Evolutionary conservation across 2,888 invertebrate genomes (phyloP).

Genomic region (Drosophila mercatorum): DNA sequence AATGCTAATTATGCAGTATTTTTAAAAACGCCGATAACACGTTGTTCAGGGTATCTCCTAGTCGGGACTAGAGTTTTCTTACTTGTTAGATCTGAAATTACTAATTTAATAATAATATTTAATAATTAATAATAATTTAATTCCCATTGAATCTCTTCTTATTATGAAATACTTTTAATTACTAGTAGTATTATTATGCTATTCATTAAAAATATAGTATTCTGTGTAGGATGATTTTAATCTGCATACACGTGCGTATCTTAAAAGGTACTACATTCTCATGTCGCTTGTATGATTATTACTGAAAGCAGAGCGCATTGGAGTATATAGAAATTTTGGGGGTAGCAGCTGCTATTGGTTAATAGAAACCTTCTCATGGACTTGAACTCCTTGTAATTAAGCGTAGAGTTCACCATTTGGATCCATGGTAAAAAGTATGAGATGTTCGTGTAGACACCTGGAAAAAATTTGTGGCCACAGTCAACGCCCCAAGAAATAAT

Average conservation of each 20-base stretch:
- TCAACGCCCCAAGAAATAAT: constrained; percentile 51
- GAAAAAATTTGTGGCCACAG: constrained; percentile 37
- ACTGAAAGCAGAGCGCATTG: not conserved
- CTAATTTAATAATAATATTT: too few species aligned
- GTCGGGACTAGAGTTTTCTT: too few species aligned
- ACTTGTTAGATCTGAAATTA: too few species aligned
- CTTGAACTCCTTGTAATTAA: constrained; percentile 26
- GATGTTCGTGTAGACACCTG: constrained; percentile 52
- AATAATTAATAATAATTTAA: too few species aligned
- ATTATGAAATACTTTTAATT: too few species aligned
- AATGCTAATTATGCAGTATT: too few species aligned
- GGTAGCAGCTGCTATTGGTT: not conserved
- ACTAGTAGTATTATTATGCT: not conserved
- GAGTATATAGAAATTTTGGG: not conserved
- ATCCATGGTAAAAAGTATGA: constrained; percentile 38
- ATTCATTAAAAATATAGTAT: not conserved
- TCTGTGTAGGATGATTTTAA: not conserved
- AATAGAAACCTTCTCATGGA: not conserved
- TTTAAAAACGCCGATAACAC: too few species aligned
- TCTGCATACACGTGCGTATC: not conserved
- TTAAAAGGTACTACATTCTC: not conserved
- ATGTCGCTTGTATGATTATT: not conserved
- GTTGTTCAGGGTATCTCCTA: too few species aligned
- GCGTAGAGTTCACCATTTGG: constrained; percentile 10
- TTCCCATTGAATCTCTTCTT: too few species aligned